These are phyloP conservation scores for Acanthurus lineatus DNA, from an alignment of 2,797 vertebrate genomes.

Conservation along the genomic window DNA sequence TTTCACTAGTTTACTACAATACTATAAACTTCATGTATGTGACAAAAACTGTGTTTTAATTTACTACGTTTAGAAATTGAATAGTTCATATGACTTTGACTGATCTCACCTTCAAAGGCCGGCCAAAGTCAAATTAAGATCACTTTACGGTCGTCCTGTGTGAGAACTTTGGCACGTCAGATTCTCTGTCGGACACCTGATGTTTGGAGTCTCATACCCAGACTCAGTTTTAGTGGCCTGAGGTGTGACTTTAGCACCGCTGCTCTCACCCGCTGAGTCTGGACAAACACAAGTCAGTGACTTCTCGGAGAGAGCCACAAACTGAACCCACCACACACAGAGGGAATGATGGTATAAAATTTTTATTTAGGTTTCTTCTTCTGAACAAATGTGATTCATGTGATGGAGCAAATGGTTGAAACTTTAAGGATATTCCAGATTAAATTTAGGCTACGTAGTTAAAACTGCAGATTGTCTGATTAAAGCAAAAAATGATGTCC, in stretches of 20 bases:
- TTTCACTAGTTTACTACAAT: neutral
- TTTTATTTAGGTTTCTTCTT: neutral
- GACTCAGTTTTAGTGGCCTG: conserved; percentile 75
- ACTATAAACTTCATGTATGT: neutral
- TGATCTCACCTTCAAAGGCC: conserved; percentile 81
- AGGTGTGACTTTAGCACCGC: conserved; percentile 86
- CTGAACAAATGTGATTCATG: neutral
- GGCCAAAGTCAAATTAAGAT: conserved; percentile 62
- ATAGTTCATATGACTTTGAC: conserved; percentile 44
- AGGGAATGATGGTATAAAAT: conserved; percentile 29
- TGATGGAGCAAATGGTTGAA: neutral
- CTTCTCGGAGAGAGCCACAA: conserved; percentile 58
- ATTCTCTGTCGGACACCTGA: conserved; percentile 80
- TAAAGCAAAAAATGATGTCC: neutral
- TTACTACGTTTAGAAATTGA: conserved; percentile 3
- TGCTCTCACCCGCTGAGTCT: conserved; percentile 73
- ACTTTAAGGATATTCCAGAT: neutral
- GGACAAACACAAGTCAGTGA: conserved; percentile 78
- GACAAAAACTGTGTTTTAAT: conserved; percentile 1
- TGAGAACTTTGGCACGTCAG: conserved; percentile 83
- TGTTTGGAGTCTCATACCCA: conserved; percentile 68
- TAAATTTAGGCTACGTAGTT: neutral
- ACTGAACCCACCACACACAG: conserved; percentile 62
- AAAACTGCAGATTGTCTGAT: neutral
- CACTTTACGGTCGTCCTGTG: conserved; percentile 70